Conservation (phyloP, 2,113 vertebrate genomes). For the Murina feae region DNA sequence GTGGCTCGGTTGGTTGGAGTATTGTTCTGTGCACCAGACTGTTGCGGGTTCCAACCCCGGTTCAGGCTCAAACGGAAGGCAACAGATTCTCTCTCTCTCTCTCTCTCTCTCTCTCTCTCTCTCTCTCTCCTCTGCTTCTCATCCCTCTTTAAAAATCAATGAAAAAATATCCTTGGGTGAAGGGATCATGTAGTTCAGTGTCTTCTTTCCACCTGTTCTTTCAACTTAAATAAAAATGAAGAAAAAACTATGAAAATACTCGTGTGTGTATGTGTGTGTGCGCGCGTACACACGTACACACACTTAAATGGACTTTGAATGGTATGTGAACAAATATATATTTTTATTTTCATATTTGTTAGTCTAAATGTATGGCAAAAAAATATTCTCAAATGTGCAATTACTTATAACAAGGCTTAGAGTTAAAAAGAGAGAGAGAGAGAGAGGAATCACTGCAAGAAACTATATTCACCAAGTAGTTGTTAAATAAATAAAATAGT, state of each 20-base stretch:
- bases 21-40: not conserved
- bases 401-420: not conserved
- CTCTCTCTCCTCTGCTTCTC: no score
- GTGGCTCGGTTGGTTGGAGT: not conserved
- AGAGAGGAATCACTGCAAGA: not conserved
- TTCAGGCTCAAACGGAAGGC: no score
- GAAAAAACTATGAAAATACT: not conserved
- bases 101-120: no score
- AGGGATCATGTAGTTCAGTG: not conserved
- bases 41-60: not conserved
- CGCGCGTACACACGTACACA: accelerated
- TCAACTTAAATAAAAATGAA: not conserved
- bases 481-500: not conserved
- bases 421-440: not conserved
- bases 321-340: not conserved
- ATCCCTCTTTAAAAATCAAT: not conserved
- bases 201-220: slow-evolving; percentile 15
- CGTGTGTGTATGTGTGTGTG: not conserved
- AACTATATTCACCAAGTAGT: not conserved
- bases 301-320: not conserved
- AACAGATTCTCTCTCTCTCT: no score
- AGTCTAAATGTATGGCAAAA: not conserved
- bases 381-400: not conserved
- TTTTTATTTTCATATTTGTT: not conserved
- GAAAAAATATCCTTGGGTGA: not conserved